Evolutionary conservation across 2,888 invertebrate genomes (phyloP).

Genomic region (Spilarctia lutea): DNA sequence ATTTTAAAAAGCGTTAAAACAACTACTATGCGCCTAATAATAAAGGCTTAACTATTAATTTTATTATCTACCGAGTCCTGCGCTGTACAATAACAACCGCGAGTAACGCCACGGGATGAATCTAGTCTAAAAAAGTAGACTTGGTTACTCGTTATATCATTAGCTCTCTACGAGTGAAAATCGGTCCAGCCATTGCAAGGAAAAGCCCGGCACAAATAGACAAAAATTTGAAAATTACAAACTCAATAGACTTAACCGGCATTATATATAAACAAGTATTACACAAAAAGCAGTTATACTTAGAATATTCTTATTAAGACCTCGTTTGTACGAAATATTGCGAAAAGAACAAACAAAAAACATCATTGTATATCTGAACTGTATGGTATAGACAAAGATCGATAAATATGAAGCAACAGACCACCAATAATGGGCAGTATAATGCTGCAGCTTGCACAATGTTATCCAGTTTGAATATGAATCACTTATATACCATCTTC

Average conservation of each 20-base stretch:
- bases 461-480: conserved; percentile 29
- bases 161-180: too few species aligned
- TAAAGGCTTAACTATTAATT: neutral
- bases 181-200: too few species aligned
- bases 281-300: neutral
- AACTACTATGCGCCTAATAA: neutral
- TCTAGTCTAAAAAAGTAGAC: too few species aligned
- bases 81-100: too few species aligned
- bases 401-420: neutral
- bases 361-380: neutral
- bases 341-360: neutral
- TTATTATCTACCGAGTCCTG: neutral
- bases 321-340: neutral
- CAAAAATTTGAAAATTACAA: too few species aligned
- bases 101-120: too few species aligned
- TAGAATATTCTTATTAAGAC: neutral
- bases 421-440: conserved; percentile 2
- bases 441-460: conserved; percentile 31
- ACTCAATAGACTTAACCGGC: too few species aligned
- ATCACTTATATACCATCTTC: conserved; percentile 25
- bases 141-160: too few species aligned
- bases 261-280: neutral
- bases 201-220: too few species aligned
- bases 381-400: neutral
- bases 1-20: neutral